Conservation (phyloP, 2,888 invertebrate species). For the Podotricha telesiphe region DNA sequence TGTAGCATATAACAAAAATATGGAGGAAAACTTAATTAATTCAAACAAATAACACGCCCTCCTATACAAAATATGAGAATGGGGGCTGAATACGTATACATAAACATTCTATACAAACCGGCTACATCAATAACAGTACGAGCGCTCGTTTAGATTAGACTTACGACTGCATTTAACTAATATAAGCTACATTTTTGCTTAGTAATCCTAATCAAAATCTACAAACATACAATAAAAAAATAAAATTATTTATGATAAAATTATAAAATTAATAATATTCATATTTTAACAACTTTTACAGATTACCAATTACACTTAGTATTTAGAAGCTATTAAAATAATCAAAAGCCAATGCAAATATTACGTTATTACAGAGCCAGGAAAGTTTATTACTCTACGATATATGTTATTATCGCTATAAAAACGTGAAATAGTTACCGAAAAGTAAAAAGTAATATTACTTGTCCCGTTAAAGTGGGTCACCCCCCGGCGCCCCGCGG, state of each 20-base stretch:
- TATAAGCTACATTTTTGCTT: slow-evolving; percentile 21
- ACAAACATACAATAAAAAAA: slow-evolving; percentile 3
- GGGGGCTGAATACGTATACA: slow-evolving; percentile 47
- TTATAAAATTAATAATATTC: not conserved
- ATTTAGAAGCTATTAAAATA: slow-evolving; percentile 1
- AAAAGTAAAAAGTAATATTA: slow-evolving; percentile 85
- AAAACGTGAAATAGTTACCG: slow-evolving; percentile 83
- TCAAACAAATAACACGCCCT: slow-evolving; percentile 60
- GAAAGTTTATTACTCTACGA: slow-evolving; percentile 41
- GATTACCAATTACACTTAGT: not conserved
- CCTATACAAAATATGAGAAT: slow-evolving; percentile 59
- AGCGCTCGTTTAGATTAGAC: slow-evolving; percentile 67
- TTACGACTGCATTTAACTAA: slow-evolving; percentile 61
- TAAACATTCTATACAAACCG: slow-evolving; percentile 55
- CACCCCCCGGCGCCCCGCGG: slow-evolving; percentile 65
- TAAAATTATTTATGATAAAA: not conserved
- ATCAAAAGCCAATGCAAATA: slow-evolving; percentile 4
- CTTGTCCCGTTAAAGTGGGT: slow-evolving; percentile 84
- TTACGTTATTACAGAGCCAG: slow-evolving; percentile 21
- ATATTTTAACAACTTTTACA: not conserved
- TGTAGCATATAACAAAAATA: slow-evolving; percentile 51
- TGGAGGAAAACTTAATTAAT: slow-evolving; percentile 59
- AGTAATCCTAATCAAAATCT: slow-evolving; percentile 17
- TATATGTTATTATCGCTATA: slow-evolving; percentile 78
- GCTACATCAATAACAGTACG: slow-evolving; percentile 67